Evolutionary conservation across 2,888 invertebrate genomes (phyloP).

Genomic region (Drosophila leonis): DNA sequence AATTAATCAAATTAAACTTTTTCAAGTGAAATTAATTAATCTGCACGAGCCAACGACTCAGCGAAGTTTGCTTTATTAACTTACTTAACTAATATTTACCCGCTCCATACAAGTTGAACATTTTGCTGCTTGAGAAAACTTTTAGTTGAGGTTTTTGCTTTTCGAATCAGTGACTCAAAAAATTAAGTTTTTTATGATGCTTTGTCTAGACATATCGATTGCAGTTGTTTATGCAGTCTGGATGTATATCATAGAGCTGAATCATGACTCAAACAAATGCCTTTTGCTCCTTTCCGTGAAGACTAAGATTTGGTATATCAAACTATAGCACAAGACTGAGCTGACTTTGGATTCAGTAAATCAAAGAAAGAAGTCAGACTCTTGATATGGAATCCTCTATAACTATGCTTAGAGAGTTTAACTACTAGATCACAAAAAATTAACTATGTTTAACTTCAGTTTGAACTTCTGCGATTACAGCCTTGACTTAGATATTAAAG

Average conservation of each 20-base stretch:
- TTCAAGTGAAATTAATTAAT: not conserved
- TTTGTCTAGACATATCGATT: slow-evolving; percentile 18
- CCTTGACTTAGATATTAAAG: slow-evolving; percentile 7
- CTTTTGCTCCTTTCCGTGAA: not conserved
- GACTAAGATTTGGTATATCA: not conserved
- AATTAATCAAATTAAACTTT: no score
- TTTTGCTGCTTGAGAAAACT: not conserved
- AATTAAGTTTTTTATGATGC: not conserved
- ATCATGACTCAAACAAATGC: not conserved
- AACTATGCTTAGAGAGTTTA: not conserved
- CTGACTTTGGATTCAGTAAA: not conserved
- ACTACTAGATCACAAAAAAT: not conserved
- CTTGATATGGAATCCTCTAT: not conserved
- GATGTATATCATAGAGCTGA: not conserved
- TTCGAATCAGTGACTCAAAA: slow-evolving; percentile 5
- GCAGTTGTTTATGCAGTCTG: slow-evolving; percentile 1
- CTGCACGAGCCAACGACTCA: not conserved
- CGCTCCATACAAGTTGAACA: no score
- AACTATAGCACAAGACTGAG: not conserved
- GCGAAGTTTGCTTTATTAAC: not conserved
- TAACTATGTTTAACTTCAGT: not conserved
- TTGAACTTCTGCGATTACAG: not conserved
- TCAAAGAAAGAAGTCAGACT: not conserved
- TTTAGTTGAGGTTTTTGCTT: not conserved
- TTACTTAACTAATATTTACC: not conserved